Evolutionary conservation across 2,797 vertebrate genomes (phyloP).

Genomic region (Pseudomugil tenellus): DNA sequence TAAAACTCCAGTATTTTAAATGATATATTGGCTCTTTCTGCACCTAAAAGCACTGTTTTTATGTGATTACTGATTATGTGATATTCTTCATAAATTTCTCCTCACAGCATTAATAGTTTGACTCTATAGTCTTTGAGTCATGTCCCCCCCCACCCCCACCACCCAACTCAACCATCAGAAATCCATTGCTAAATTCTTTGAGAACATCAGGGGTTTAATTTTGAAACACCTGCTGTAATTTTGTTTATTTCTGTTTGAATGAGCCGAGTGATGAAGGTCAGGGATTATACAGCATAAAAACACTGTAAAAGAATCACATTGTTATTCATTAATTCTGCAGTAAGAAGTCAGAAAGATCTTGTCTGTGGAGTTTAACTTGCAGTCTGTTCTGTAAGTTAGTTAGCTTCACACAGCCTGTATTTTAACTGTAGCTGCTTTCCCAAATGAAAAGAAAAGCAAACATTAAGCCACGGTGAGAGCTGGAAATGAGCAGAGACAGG

Average conservation of each 20-base stretch:
- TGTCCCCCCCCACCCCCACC: not conserved
- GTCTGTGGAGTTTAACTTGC: not conserved
- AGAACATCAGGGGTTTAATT: not conserved
- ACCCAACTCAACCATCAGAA: not conserved
- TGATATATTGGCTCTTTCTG: not conserved
- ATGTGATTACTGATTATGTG: not conserved
- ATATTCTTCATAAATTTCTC: not conserved
- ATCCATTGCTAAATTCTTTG: not conserved
- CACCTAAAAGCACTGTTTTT: not conserved
- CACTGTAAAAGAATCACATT: not conserved
- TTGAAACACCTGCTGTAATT: not conserved
- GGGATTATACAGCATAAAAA: not conserved
- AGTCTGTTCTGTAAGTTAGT: not conserved
- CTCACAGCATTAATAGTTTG: not conserved
- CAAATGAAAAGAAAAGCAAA: constrained; percentile 6
- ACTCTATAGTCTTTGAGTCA: not conserved
- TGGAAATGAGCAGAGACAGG: constrained; percentile 30
- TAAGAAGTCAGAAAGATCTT: not conserved
- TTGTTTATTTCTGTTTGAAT: not conserved
- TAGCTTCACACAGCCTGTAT: not conserved
- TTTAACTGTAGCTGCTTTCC: constrained; percentile 17
- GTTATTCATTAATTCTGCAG: not conserved
- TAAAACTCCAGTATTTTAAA: not conserved
- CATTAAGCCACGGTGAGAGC: constrained; percentile 20
- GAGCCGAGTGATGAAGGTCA: not conserved